phyloP scores from a whole-genome alignment of 2,888 invertebrate species.

The Chloroclystis v-ata region DNA sequence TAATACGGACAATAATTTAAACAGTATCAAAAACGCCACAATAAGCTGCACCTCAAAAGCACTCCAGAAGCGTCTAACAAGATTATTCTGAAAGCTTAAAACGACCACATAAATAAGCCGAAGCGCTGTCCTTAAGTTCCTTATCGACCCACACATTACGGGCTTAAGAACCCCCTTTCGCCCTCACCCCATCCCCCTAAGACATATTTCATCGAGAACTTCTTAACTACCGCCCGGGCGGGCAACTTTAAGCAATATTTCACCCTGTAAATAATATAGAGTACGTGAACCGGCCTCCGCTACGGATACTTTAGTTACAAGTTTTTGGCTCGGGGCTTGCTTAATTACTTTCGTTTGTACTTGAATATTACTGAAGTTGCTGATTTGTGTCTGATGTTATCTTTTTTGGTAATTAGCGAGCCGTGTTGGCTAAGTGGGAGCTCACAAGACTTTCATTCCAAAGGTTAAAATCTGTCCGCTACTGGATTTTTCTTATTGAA shows the following conservation, averaged over 20 bases:
- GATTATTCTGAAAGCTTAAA: constrained; percentile 19
- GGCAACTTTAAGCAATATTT: constrained; percentile 68
- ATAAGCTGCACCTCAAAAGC: neutral
- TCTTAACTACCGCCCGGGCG: constrained; percentile 59
- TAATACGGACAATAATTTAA: no score
- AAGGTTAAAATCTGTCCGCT: no score
- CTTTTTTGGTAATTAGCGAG: neutral
- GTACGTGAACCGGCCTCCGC: constrained; percentile 44
- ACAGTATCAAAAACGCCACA: no score
- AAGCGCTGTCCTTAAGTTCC: constrained; percentile 53
- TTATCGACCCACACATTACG: constrained; percentile 52
- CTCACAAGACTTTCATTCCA: no score
- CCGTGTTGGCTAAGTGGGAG: no score
- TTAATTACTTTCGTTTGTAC: constrained; percentile 6
- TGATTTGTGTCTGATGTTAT: neutral
- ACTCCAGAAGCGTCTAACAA: constrained; percentile 1
- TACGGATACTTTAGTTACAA: constrained; percentile 15
- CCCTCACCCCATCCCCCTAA: constrained; percentile 58
- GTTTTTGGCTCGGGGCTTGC: constrained; percentile 10
- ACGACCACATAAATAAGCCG: constrained; percentile 20
- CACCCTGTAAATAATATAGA: constrained; percentile 64
- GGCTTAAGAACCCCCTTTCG: constrained; percentile 63
- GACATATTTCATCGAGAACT: constrained; percentile 76
- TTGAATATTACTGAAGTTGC: neutral
- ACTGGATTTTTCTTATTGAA: no score